Evolutionary conservation across 2,797 vertebrate genomes (phyloP).

Genomic region (Masticophis lateralis): DNA sequence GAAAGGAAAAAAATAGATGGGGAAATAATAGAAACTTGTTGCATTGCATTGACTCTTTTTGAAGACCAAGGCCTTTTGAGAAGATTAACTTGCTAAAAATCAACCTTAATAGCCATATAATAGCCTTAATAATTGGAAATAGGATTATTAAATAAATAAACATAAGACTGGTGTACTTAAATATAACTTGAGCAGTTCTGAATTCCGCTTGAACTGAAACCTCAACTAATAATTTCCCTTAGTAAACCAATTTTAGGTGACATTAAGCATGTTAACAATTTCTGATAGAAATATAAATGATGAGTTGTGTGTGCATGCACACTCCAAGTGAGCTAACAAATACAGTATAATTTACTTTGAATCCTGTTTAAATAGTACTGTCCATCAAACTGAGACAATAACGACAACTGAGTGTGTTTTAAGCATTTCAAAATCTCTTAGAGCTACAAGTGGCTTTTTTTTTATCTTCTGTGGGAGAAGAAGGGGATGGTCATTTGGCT

Average conservation of each 20-base stretch:
- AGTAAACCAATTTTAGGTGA: not conserved
- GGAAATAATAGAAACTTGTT: not conserved
- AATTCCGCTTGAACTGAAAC: not conserved
- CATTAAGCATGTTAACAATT: not conserved
- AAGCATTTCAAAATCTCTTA: not conserved
- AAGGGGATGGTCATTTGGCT: not conserved
- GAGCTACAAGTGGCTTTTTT: not conserved
- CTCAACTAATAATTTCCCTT: not conserved
- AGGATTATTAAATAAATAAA: not conserved
- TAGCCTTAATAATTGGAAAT: not conserved
- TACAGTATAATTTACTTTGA: not conserved
- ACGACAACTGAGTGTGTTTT: not conserved
- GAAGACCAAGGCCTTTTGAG: not conserved
- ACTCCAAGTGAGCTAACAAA: not conserved
- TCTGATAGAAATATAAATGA: not conserved
- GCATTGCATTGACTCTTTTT: not conserved
- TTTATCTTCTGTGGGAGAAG: not conserved
- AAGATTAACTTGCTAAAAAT: not conserved
- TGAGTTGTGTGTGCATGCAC: not conserved
- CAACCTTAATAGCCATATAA: too few relatives aligned
- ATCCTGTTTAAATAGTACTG: not conserved
- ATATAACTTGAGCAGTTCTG: not conserved
- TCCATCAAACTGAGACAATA: not conserved
- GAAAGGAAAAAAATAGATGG: not conserved
- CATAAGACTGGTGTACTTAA: not conserved